Evolutionary conservation across 1,140 invertebrate species (phyloP), one percentile per base, ranked within the genome.

Genomic region (Leptinotarsa defecta): DNA sequence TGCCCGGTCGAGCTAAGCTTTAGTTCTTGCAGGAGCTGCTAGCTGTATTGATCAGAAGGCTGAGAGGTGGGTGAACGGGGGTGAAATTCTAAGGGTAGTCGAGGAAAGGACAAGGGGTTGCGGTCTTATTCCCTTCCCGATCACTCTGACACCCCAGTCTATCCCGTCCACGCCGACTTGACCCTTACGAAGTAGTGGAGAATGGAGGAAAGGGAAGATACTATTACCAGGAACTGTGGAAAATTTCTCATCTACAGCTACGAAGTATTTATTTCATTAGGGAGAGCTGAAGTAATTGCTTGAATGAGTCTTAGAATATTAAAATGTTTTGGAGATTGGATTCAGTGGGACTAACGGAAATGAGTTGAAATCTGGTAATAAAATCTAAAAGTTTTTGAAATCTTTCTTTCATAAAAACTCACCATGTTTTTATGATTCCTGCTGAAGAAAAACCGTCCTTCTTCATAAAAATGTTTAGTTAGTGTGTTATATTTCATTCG

Each of bases 41-140:
- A 83, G 83, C 83, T 84, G 83, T 84, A 84, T 84, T 83, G 83
- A 84, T 84, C 83, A 83, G 81, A 70, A 19, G 52, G 52, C n/a
- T 57, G 52, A 57, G 52, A 57, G 52, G 52, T 57, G 52, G 52
- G 52, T 57, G 52, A 57, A 57, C 52, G 52, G 52, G 52, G 52
- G 52, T 57, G 52, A 57, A 57, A 57, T 15, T 57, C 52, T 57
- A 57, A 84, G 83, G 83, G 83, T 81, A 80, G 83, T 81, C 78
- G 81, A 83, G 81, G 81, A 82, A 83, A 84, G 82, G 83, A 84
- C 82, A 84, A 83, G 83, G 83, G 80, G 83, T 78, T 84, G 83
- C 77, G 83, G 83, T 84, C 83, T 84, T 83, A 83, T 81, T 81
- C 80, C 80, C 82, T 83, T 77, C 81, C 82, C 82, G 81, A 81